phyloP scores from a whole-genome alignment of 2,113 vertebrate species.

The Calonectris borealis region DNA sequence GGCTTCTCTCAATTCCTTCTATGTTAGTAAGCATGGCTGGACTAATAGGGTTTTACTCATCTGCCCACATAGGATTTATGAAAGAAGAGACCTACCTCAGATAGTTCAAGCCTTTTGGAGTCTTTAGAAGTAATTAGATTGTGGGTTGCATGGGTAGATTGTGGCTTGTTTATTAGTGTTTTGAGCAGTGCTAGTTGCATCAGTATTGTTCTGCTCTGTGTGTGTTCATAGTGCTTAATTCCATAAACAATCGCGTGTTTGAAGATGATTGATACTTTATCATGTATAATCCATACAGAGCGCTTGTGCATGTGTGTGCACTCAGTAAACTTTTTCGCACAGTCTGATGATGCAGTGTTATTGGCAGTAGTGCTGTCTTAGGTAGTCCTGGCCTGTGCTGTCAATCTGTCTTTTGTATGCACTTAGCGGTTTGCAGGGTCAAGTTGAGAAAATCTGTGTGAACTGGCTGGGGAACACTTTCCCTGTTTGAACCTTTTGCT shows the following conservation, averaged over 20 bases:
- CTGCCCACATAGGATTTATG: background rate
- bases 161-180: constrained; percentile 43
- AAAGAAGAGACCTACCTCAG: constrained; percentile 26
- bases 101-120: background rate
- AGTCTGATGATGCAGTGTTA: background rate
- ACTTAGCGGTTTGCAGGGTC: background rate
- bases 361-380: background rate
- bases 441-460: background rate
- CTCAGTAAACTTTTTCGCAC: background rate
- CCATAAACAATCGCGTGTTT: background rate
- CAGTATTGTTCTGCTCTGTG: background rate
- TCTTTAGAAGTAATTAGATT: constrained; percentile 30
- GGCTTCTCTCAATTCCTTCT: background rate
- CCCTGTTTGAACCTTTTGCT: background rate
- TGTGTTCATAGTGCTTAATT: background rate
- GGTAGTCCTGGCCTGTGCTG: background rate
- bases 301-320: background rate
- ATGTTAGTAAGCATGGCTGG: background rate
- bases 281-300: background rate
- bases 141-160: constrained; percentile 36
- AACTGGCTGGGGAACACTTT: background rate
- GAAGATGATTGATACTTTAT: background rate
- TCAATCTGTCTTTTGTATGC: background rate
- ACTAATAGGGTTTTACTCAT: background rate
- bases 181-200: background rate